Evolutionary conservation across 2,113 vertebrate genomes (phyloP), one percentile per base, ranked within the genome.

Genomic region (Alethe castanea): DNA sequence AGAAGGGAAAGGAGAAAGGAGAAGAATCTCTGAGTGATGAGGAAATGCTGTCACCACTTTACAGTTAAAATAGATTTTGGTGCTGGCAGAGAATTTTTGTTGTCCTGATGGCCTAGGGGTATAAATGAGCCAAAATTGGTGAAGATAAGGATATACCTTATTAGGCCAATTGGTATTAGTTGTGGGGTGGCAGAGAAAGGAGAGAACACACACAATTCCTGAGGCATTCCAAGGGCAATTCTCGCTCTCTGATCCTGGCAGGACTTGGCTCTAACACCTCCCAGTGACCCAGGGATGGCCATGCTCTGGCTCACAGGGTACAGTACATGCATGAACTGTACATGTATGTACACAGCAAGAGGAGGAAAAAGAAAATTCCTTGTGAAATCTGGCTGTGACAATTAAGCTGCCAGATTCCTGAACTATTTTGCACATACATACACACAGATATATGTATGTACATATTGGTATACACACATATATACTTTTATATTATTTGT

Each of bases 381-480:
- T 31, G 0, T 22, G 24, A 66, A 54, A 76, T 23, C 53, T 76
- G 57, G 25, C 28, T 29, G 56, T 10, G 50, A 65, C 64, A 53
- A 70, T 36, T 57, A 6, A 81, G 52, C 31, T 35, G 52, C 48
- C 60, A 29, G 64, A 25, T 24, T 20, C 50, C 47, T 44, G 16
- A 72, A 70, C 36, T 5, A 50, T 73, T 81, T 84, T 81, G 60
- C 40, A 38, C 35, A 38, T 8, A 28, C 13, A 54, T 3, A 48
- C 8, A 50, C 17, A 38, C 1, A 61, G 19, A 47, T 4, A 12
- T 9, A 11, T 0, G 26, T 9, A 40, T 19, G 18, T 9, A 50
- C 0, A 50, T 28, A 64, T 3, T 50, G 25, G 7, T 8, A 87
- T 1, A 47, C 8, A 59, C 6, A 59, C 2, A 33, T 6, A 12